These are phyloP conservation scores for Paramormyrops hopkinsi DNA, from an alignment of 2,797 vertebrate species.

Conservation along the genomic window DNA sequence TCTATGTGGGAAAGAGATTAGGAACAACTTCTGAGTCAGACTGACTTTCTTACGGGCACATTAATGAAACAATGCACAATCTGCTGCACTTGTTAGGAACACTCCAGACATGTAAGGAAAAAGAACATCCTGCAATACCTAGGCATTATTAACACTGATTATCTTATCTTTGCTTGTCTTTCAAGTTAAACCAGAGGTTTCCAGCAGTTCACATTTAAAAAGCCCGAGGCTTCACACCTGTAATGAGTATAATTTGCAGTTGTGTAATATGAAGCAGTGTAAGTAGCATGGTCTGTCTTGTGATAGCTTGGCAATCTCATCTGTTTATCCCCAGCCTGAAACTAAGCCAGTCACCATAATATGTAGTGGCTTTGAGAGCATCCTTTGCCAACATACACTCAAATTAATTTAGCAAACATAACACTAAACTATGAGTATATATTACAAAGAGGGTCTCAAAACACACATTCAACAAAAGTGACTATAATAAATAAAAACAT, in stretches of 20 bases:
- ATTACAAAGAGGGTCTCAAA: neutral
- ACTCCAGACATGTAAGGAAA: neutral
- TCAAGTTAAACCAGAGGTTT: neutral
- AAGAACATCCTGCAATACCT: neutral
- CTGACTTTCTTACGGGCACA: neutral
- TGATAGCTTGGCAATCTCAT: neutral
- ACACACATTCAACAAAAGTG: neutral
- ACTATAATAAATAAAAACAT: neutral
- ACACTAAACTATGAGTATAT: neutral
- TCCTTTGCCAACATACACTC: neutral
- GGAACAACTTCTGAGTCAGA: slow-evolving; percentile 11
- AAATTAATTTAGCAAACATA: neutral
- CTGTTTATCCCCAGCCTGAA: neutral
- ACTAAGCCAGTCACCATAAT: neutral
- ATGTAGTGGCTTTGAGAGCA: neutral
- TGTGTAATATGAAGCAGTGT: neutral
- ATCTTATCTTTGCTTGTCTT: neutral
- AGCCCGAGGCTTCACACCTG: neutral
- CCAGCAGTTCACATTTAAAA: neutral
- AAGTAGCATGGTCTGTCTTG: neutral
- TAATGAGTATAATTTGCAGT: neutral
- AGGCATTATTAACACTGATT: neutral
- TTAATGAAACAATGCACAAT: neutral
- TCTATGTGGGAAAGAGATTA: slow-evolving; percentile 18
- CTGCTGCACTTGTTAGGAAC: neutral